phyloP scores from a whole-genome alignment of 2,113 vertebrate species.

The Lethenteron camtschaticum region DNA sequence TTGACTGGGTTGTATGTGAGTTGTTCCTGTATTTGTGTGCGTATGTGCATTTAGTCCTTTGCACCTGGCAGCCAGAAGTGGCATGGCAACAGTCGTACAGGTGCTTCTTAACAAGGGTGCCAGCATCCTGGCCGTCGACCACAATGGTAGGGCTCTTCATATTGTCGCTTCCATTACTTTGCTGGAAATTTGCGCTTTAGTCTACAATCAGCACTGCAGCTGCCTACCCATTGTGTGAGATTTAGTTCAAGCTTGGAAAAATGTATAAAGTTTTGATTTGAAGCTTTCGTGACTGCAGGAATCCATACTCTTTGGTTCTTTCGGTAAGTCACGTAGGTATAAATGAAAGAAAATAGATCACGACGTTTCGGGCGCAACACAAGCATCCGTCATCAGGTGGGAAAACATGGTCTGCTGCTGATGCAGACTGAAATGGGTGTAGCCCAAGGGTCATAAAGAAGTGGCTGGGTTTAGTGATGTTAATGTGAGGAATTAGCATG shows the following conservation, averaged over 20 bases:
- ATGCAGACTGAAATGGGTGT: no score
- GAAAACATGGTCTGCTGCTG: no score
- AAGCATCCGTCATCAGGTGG: no score
- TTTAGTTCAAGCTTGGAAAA: not conserved
- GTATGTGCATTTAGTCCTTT: conserved; percentile 13
- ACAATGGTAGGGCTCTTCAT: conserved; percentile 42
- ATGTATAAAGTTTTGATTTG: no score
- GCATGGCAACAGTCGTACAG: conserved; percentile 66
- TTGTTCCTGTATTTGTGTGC: not conserved
- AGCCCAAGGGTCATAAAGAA: no score
- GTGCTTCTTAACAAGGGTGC: conserved; percentile 65
- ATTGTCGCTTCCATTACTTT: not conserved
- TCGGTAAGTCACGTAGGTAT: no score
- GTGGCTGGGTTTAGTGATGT: no score
- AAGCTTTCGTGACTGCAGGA: no score
- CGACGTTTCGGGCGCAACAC: no score
- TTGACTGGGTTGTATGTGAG: not conserved
- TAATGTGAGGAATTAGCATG: no score
- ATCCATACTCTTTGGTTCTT: no score
- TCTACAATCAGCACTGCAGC: not conserved
- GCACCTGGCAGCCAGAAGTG: conserved; percentile 62
- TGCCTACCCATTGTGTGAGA: not conserved
- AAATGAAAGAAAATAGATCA: no score
- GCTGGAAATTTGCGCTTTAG: not conserved
- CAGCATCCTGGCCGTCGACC: conserved; percentile 53